Evolutionary conservation across 2,113 vertebrate genomes (phyloP).

Genomic region (Aphyosemion australe): DNA sequence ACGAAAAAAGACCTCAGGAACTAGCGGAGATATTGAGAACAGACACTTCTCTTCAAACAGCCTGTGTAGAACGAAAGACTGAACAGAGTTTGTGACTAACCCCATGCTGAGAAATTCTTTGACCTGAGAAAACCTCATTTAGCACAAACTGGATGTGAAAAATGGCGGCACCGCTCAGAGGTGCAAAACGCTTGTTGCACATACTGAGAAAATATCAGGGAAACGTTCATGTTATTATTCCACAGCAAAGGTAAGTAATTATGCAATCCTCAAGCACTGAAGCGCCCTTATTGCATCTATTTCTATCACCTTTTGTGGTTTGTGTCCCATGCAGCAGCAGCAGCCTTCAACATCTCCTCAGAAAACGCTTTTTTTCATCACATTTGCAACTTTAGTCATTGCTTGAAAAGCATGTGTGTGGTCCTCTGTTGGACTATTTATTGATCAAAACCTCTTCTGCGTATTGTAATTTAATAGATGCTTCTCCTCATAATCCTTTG

Average conservation of each 20-base stretch:
- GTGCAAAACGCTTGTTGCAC: conserved; percentile 3
- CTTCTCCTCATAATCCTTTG: not conserved
- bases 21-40: not conserved
- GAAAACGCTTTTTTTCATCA: too few relatives aligned
- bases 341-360: too few relatives aligned
- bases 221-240: not conserved
- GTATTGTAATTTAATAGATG: conserved; percentile 11
- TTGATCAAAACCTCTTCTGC: conserved; percentile 15
- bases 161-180: conserved; percentile 11
- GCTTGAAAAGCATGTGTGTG: conserved; percentile 1
- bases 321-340: too few relatives aligned
- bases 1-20: conserved; percentile 3
- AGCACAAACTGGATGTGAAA: conserved; percentile 12
- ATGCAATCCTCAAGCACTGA: too few relatives aligned
- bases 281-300: too few relatives aligned
- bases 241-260: not conserved
- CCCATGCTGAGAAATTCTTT: conserved; percentile 19
- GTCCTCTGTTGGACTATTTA: conserved; percentile 3
- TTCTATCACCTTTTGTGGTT: too few relatives aligned
- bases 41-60: conserved; percentile 2
- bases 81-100: not conserved
- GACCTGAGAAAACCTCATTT: conserved; percentile 6
- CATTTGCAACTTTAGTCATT: not conserved
- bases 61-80: not conserved
- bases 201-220: conserved; percentile 5